phyloP scores from a whole-genome alignment of 2,888 invertebrate genomes.

The Drosophila niveifrons region DNA sequence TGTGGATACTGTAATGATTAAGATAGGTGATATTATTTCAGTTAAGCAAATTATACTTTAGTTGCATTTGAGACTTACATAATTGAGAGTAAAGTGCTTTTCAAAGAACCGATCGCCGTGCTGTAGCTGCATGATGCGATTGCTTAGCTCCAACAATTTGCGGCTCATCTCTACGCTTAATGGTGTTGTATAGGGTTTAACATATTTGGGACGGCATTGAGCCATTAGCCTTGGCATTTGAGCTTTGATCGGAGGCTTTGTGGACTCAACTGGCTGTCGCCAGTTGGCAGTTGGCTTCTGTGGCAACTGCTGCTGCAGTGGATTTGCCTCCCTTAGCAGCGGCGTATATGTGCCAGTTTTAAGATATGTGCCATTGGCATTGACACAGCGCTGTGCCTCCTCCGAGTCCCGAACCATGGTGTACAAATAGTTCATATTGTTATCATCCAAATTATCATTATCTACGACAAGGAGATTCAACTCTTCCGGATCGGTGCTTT shows the following conservation, averaged over 20 bases:
- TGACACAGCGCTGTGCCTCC: slow-evolving; percentile 80
- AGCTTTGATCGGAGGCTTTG: neutral
- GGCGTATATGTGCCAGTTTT: slow-evolving; percentile 85
- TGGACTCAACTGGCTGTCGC: slow-evolving; percentile 5
- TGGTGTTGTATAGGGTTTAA: slow-evolving; percentile 15
- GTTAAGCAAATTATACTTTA: neutral
- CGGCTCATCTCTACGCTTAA: slow-evolving; percentile 66
- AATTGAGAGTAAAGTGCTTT: slow-evolving; percentile 83
- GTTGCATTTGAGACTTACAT: slow-evolving; percentile 73
- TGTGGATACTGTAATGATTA: slow-evolving; percentile 87
- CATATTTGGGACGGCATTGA: slow-evolving; percentile 9
- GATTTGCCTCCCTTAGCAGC: slow-evolving; percentile 71
- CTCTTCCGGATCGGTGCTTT: neutral
- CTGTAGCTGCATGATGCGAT: slow-evolving; percentile 78
- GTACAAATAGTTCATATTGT: slow-evolving; percentile 80
- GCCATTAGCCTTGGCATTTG: neutral
- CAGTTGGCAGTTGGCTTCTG: slow-evolving; percentile 5
- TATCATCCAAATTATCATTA: slow-evolving; percentile 21
- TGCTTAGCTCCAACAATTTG: slow-evolving; percentile 75
- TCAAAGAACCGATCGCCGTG: slow-evolving; percentile 83
- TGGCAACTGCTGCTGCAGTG: neutral
- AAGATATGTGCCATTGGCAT: slow-evolving; percentile 83
- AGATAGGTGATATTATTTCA: neutral
- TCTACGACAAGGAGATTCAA: slow-evolving; percentile 17
- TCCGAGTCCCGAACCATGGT: slow-evolving; percentile 85